Evolutionary conservation across 2,888 invertebrate species (phyloP).

Genomic region (Plebejus melissa): DNA sequence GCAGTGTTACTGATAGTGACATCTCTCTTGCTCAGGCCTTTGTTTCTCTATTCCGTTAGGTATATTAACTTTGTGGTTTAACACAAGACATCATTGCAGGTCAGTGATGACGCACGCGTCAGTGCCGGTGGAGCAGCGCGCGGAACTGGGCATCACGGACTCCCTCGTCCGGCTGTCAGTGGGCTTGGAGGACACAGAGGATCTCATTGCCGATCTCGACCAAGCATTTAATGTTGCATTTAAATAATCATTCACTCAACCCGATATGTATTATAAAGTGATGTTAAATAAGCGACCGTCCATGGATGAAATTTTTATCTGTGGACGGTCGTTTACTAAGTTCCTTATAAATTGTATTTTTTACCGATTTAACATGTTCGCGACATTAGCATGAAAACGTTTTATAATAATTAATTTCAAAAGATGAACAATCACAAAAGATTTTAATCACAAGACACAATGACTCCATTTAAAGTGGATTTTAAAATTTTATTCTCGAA

Average conservation of each 20-base stretch:
- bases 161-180: constrained; percentile 92
- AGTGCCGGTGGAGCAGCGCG: constrained; percentile 86
- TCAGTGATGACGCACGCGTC: constrained; percentile 97
- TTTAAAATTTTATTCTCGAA: background rate
- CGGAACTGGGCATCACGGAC: constrained; percentile 88
- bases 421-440: background rate
- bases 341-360: background rate
- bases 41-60: too few species aligned
- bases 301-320: too few species aligned
- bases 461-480: background rate
- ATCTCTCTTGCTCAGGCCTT: too few species aligned
- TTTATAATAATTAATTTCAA: background rate
- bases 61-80: too few species aligned
- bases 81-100: constrained; percentile 62
- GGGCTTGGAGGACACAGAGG: constrained; percentile 92
- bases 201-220: constrained; percentile 90
- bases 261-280: constrained; percentile 12
- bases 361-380: background rate
- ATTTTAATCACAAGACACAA: background rate
- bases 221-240: constrained; percentile 84
- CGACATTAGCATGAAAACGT: background rate
- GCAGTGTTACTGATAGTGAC: too few species aligned
- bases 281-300: constrained; percentile 15
- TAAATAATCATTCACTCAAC: constrained; percentile 37
- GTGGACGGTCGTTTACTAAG: constrained; percentile 6